A percentile compares a stretch with the other conserved stretches of the same genome.
phyloP scores from a whole-genome alignment of 2,888 invertebrate species.

The Hydraecia micacea region DNA sequence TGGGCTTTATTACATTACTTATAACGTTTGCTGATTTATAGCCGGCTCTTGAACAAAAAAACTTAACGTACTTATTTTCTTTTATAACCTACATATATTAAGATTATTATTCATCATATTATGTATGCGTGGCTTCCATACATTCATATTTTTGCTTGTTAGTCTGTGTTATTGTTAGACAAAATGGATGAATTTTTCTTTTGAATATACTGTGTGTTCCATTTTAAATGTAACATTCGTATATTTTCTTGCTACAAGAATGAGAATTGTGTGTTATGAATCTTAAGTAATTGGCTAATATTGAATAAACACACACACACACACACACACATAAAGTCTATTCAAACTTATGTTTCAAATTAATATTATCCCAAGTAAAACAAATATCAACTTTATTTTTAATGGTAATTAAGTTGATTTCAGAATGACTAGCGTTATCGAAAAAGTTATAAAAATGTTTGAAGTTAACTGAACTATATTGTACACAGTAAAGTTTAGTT shows the following conservation, averaged over 20 bases:
- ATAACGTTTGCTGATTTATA: slow-evolving; percentile 51
- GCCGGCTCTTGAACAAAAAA: slow-evolving; percentile 43
- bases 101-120: slow-evolving; percentile 55
- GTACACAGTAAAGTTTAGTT: too few relatives aligned
- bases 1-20: slow-evolving; percentile 54
- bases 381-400: too few relatives aligned
- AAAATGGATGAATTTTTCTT: slow-evolving; percentile 44
- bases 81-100: slow-evolving; percentile 56
- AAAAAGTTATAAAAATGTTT: too few relatives aligned
- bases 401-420: too few relatives aligned
- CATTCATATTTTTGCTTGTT: slow-evolving; percentile 50
- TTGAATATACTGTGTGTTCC: background rate
- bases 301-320: background rate
- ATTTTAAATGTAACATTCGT: slow-evolving; percentile 10
- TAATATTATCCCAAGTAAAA: too few relatives aligned
- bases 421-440: too few relatives aligned
- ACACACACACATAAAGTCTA: too few relatives aligned
- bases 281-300: background rate
- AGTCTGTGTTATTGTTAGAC: slow-evolving; percentile 42
- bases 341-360: too few relatives aligned
- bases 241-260: background rate
- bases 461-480: too few relatives aligned
- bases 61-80: slow-evolving; percentile 41
- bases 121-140: slow-evolving; percentile 50
- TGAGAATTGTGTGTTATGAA: background rate